Base-by-base conservation (phyloP, 2,113 vertebrate genomes). In the Coptodon bakossiorum region DNA sequence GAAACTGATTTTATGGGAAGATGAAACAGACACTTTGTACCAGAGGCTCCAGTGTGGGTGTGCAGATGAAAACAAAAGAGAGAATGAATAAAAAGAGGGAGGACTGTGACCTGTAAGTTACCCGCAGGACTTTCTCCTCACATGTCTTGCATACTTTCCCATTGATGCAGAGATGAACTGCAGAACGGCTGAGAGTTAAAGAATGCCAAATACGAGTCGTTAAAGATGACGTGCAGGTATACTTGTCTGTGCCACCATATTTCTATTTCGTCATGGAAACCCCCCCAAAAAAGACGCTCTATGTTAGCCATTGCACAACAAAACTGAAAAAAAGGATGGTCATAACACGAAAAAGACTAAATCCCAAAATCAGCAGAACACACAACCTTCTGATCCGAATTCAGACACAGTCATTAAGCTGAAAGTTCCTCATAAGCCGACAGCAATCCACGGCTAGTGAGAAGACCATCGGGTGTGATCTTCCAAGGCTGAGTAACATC, bases 1-100 rank as follows among this genome's bases (percentile, higher is more conserved):
- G 82, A 85, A 89, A 79, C 38, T 86, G 86, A 89, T 90, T 88
- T 90, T 53, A 76, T 17, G 52, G 24, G 81, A 81, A 78, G 87
- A 82, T 79, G 85, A 90, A 90, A 88, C 80, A 88, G 50, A 88
- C n/a, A 78, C 78, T 78, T 34, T 78, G 45, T 52, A 34, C 45
- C 24, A n/a, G 36, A 84, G 38, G 27, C 36, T 83, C 29, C 24
- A 48, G 57, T 61, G 88, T 85, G 85, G 85, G 80, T 34, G 88
- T 83, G 87, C 1, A 22, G 84, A 88, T 59, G 50, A 76, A 81
- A 89, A 78, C 54, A 82, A 84, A 80, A 52, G 48, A 66, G 40
- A 14, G 59, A 56, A 48, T 78, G 59, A 56, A 87, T 54, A 40
- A 81, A 66, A 92, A 16, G 48, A 66, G 54, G 22, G 17, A 79